A percentile compares a stretch with the other conserved stretches of the same genome.
Evolutionary conservation across 2,113 vertebrate genomes (phyloP).

Genomic region (Leptocoma aspasia): DNA sequence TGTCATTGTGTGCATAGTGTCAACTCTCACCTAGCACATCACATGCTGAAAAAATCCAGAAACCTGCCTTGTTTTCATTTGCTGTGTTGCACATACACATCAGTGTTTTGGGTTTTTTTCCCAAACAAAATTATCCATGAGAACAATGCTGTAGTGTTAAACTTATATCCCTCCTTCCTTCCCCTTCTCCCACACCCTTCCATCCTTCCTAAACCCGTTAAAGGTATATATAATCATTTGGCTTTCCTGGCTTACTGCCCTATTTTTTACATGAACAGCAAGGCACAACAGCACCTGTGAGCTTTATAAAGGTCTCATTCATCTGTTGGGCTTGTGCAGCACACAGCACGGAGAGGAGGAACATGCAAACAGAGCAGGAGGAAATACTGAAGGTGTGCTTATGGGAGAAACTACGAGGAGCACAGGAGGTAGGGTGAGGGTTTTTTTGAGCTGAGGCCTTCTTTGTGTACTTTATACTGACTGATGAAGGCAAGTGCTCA

Average conservation of each 20-base stretch:
- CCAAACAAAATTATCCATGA: not conserved
- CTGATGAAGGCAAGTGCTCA: not conserved
- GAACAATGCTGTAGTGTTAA: constrained; percentile 3
- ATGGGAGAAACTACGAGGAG: not conserved
- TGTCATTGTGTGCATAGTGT: not conserved
- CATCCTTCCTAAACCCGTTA: not conserved
- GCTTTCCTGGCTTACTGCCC: constrained; percentile 10
- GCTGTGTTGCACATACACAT: not conserved
- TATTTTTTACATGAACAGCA: constrained; percentile 8
- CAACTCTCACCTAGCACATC: constrained; percentile 14
- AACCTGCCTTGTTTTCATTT: constrained; percentile 4
- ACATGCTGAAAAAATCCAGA: constrained; percentile 32
- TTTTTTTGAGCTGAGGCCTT: not conserved
- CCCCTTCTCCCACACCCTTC: not conserved
- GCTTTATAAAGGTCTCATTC: constrained; percentile 51
- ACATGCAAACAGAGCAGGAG: not conserved
- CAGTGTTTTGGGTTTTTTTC: not conserved
- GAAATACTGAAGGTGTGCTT: not conserved
- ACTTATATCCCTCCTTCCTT: not conserved
- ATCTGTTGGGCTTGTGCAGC: not conserved
- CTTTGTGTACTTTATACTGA: not conserved
- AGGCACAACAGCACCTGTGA: constrained; percentile 39
- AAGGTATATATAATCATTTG: not conserved
- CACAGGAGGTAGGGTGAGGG: rapidly evolving
- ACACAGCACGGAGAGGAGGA: rapidly evolving